phyloP scores from a whole-genome alignment of 2,888 invertebrate species.

The Cosmia trapezina region DNA sequence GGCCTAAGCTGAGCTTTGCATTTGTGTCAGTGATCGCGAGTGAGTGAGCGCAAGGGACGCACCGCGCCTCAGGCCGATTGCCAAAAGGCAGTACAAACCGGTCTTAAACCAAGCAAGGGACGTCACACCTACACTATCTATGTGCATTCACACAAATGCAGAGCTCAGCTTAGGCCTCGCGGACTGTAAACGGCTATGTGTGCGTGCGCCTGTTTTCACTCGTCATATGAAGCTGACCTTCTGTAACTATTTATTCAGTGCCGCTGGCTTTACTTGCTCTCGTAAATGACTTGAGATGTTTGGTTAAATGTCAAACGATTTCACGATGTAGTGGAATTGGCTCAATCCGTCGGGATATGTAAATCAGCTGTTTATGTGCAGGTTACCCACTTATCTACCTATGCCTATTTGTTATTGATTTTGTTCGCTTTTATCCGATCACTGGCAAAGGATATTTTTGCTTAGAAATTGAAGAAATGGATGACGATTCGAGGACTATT shows the following conservation, averaged over 20 bases:
- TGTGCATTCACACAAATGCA: no score
- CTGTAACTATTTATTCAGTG: not conserved
- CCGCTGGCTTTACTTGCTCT: constrained; percentile 3
- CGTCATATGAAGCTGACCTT: not conserved
- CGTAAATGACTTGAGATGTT: constrained; percentile 42
- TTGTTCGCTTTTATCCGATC: constrained; percentile 10
- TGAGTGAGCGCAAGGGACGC: no score
- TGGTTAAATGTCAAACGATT: constrained; percentile 29
- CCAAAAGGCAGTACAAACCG: no score
- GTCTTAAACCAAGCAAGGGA: no score
- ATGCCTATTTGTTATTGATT: constrained; percentile 25
- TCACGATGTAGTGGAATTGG: constrained; percentile 21
- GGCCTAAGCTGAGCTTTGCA: no score
- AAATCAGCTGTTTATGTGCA: constrained; percentile 6
- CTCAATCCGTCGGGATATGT: constrained; percentile 14
- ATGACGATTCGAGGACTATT: not conserved
- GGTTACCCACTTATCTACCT: constrained; percentile 13
- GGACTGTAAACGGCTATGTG: not conserved
- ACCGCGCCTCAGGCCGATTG: no score
- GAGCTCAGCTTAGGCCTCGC: no score
- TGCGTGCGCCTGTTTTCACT: not conserved
- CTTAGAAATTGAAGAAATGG: not conserved
- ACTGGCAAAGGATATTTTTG: not conserved
- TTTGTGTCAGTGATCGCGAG: no score
- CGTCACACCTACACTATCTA: no score